Base-by-base conservation (phyloP, 2,113 vertebrate genomes). In the Phainopepla nitens region DNA sequence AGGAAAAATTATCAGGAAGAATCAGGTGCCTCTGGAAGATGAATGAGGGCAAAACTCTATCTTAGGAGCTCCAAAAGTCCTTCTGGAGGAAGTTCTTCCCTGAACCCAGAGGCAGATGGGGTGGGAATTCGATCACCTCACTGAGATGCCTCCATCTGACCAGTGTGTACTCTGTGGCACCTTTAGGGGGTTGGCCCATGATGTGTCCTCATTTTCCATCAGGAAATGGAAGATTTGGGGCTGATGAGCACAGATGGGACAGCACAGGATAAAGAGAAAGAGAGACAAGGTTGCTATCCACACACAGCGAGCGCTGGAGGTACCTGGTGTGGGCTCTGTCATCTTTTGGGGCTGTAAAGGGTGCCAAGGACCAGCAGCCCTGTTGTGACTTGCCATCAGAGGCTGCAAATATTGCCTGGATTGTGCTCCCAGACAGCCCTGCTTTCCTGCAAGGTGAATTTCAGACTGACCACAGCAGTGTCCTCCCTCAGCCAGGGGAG, bases 231-330 rank as follows among this genome's bases (percentile, higher is more conserved):
- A 27, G 39, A n/a, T 89, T 54, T 70, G 60, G 68, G 78, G 33
- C 15, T 62, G 50, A 14, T 45, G 39, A 58, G 25, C 56, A 18
- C 35, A 41, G 42, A 25, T 0, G 2, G 62, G 27, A 45, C 4
- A 61, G 27, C 3, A 5, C 6, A 23, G 24, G 41, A 27, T 4
- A 15, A 13, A 57, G 15, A 82, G 10, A 9, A 50, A 35, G 51
- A 42, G 28, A 45, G 18, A 3, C 41, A 15, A 28, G 42, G 33
- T 5, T 4, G 0, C 39, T 33, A 13, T 5, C 27, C 14, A 10
- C n/a, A n/a, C 50, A 29, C 18, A 22, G 4, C 0, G 4, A 61
- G 47, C 8, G 0, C 60, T 47, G 47, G 39, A 75, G n/a, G 29
- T 25, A 2, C 8, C 51, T 84, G 56, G 5, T 3, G 33, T 23